phyloP scores from a whole-genome alignment of 2,797 vertebrate species.

The Staurois parvus region DNA sequence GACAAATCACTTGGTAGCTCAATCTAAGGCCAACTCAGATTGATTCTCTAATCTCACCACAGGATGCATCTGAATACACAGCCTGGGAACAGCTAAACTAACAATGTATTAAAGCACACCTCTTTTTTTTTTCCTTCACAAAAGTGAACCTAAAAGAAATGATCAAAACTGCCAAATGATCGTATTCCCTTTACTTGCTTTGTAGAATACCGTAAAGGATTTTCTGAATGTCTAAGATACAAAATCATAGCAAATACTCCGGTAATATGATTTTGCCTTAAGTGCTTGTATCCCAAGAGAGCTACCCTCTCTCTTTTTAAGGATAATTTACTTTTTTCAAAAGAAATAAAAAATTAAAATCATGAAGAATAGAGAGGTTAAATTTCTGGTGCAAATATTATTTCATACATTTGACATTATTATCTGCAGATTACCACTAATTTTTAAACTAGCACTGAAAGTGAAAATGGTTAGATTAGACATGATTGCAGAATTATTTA shows the following conservation, averaged over 20 bases:
- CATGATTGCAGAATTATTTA: neutral
- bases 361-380: neutral
- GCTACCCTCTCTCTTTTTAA: slow-evolving; percentile 3
- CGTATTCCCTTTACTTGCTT: slow-evolving; percentile 51
- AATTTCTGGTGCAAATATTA: neutral
- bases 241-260: slow-evolving; percentile 21
- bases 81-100: slow-evolving; percentile 54
- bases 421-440: neutral
- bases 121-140: slow-evolving; percentile 43
- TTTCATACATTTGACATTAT: neutral
- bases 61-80: slow-evolving; percentile 61
- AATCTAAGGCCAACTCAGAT: slow-evolving; percentile 61
- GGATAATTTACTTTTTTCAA: neutral
- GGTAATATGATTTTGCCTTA: slow-evolving; percentile 25
- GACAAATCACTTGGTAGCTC: slow-evolving; percentile 62
- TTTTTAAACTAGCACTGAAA: neutral
- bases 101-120: slow-evolving; percentile 60
- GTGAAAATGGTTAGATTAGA: neutral
- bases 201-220: slow-evolving; percentile 43
- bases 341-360: neutral
- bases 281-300: neutral
- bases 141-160: slow-evolving; percentile 36
- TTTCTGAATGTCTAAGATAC: slow-evolving; percentile 42
- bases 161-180: slow-evolving; percentile 58
- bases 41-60: slow-evolving; percentile 62